phyloP scores from a whole-genome alignment of 2,113 vertebrate species.

The Leiothrix lutea region DNA sequence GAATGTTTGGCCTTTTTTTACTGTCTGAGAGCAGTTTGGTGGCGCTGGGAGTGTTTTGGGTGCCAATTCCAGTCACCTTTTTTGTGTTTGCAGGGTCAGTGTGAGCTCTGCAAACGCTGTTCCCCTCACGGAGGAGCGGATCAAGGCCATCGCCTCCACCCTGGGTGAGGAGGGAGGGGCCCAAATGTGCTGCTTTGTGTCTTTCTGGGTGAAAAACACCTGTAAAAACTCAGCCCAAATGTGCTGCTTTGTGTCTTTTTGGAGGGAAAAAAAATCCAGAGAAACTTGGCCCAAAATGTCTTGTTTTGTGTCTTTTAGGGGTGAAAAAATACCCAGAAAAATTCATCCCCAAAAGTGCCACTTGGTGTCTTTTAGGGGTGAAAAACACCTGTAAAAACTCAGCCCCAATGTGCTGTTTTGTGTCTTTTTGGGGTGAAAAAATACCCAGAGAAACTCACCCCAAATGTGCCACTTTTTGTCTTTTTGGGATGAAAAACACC shows the following conservation, averaged over 20 bases:
- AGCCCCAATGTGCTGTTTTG: background rate
- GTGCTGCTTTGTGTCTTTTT: background rate
- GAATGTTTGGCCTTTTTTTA: rapidly evolving
- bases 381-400: background rate
- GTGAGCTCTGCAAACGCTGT: background rate
- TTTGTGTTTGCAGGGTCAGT: conserved; percentile 32
- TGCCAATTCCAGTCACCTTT: background rate
- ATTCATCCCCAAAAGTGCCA: background rate
- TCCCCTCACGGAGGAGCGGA: background rate
- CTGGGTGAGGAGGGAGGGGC: conserved; percentile 51
- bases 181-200: background rate
- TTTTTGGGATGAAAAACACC: too few relatives aligned
- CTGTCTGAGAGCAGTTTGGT: background rate
- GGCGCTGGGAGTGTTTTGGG: background rate
- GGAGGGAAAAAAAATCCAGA: background rate
- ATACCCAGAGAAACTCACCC: too few relatives aligned
- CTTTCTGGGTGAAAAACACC: background rate
- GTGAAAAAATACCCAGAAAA: too few relatives aligned
- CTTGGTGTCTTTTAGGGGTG: rapidly evolving
- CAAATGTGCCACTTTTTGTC: too few relatives aligned
- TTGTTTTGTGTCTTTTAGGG: background rate
- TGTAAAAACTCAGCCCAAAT: background rate
- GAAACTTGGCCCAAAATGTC: too few relatives aligned
- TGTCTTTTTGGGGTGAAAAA: background rate
- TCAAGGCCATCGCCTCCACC: conserved; percentile 55